Base-by-base conservation (phyloP, 2,113 vertebrate genomes). In the Butorides virescens region DNA sequence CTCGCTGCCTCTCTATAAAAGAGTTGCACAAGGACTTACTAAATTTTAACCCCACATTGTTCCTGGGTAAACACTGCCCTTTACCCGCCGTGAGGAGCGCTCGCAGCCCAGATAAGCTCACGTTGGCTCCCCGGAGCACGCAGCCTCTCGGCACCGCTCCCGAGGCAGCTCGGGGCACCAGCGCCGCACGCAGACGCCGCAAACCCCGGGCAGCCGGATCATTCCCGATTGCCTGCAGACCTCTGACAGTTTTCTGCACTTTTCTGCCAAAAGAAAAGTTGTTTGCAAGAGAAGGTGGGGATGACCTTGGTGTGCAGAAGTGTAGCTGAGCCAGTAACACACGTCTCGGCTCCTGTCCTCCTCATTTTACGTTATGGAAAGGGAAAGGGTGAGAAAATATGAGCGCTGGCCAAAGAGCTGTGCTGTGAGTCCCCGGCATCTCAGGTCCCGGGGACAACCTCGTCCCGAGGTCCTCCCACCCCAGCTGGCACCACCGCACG, bases 11-110 rank as follows among this genome's bases (percentile, higher is more conserved):
- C 93, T 81, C 90, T 44, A 55, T 11, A 22, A 92, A 92, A 83
- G 93, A 92, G 74, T 96, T 97, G 91, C 95, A 92, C 94, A 95
- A 95, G 71, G 92, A 70, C 71, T 79, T 55, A 83, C 56, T 95
- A 79, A 66, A 95, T 91, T 95, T 94, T 96, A 97, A 96, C 91
- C 71, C 95, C 55, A 17, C 77, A 25, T 86, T 83, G 95, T 83
- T 95, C 92, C 61, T 73, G 89, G 91, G 92, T 85, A 93, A 95
- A 95, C 77, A 79, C 14, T 30, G 86, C n/a, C 55, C 46, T 25
- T 91, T 61, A 36, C 32, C 67, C 70, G 6, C 1, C 1, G 0
- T 1, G 44, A 34, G 1, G 37, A 70, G 79, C 1, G 47, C 55
- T 86, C 1, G 0, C 30, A 68, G 77, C 53, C 0, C 5, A 37